These are phyloP conservation scores for Acanthosepion esculentum DNA, from an alignment of 2,888 invertebrate species.

Conservation along the genomic window DNA sequence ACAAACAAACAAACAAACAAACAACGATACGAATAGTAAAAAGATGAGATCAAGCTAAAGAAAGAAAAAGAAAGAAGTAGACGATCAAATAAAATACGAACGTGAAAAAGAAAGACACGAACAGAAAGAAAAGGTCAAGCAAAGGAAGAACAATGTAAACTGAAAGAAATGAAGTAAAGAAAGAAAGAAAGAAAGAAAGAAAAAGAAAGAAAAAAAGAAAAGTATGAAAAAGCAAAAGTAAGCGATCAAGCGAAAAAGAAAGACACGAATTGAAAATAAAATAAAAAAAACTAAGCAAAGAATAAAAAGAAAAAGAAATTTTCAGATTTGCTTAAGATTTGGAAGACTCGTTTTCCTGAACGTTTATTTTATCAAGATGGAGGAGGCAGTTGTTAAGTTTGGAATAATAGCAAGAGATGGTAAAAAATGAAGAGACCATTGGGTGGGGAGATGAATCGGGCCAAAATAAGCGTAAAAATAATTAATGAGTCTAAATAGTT, in stretches of 20 bases:
- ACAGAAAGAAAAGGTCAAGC: background rate
- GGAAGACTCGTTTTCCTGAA: background rate
- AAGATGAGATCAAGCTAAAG: too few relatives aligned
- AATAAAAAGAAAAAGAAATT: background rate
- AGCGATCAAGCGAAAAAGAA: background rate
- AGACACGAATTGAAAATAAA: background rate
- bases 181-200: background rate
- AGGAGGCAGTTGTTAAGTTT: background rate
- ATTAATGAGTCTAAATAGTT: conserved; percentile 33
- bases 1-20: too few relatives aligned
- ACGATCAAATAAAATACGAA: too few relatives aligned
- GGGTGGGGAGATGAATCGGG: background rate
- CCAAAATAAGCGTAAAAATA: conserved; percentile 18
- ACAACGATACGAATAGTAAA: too few relatives aligned
- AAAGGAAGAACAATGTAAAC: background rate
- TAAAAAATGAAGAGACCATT: background rate
- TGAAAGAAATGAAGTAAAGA: background rate
- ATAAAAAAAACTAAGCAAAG: background rate
- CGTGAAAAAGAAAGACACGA: too few relatives aligned
- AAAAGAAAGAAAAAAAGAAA: background rate
- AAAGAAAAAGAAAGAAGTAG: too few relatives aligned
- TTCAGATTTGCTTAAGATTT: background rate
- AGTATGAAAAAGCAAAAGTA: background rate
- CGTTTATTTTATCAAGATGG: background rate
- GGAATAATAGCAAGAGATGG: background rate